These are phyloP conservation scores for Rhodinocichla rosea DNA, from an alignment of 2,113 vertebrate species.

Conservation along the genomic window DNA sequence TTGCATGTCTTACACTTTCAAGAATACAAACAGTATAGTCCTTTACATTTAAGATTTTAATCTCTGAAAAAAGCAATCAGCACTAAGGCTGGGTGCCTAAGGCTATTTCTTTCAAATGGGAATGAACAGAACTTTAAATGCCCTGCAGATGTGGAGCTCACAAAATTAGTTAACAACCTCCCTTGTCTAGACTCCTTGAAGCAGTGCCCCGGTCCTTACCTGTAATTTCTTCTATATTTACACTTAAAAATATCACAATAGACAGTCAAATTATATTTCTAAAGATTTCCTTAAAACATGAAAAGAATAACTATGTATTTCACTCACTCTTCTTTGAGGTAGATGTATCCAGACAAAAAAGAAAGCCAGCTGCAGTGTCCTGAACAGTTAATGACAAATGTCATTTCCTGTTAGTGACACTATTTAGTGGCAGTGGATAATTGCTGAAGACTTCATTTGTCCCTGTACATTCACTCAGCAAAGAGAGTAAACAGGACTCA, in stretches of 20 bases:
- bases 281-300: not conserved
- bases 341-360: not conserved
- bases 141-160: not conserved
- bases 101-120: conserved; percentile 19
- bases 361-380: not conserved
- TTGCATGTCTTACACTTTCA: not conserved
- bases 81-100: not conserved
- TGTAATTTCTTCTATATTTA: not conserved
- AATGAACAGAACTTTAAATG: conserved; percentile 6
- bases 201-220: not conserved
- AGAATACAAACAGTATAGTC: not conserved
- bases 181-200: not conserved
- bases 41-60: conserved; percentile 37
- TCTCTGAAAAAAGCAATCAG: not conserved
- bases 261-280: not conserved
- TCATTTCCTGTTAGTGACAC: not conserved
- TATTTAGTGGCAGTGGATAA: not conserved
- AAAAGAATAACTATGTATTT: not conserved
- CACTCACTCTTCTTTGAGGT: not conserved
- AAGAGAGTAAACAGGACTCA: not conserved
- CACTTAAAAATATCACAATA: not conserved
- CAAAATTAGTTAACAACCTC: not conserved
- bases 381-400: not conserved
- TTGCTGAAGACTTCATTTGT: not conserved
- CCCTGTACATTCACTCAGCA: not conserved